phyloP scores from a whole-genome alignment of 2,888 invertebrate genomes.

The Smittia sp. region DNA sequence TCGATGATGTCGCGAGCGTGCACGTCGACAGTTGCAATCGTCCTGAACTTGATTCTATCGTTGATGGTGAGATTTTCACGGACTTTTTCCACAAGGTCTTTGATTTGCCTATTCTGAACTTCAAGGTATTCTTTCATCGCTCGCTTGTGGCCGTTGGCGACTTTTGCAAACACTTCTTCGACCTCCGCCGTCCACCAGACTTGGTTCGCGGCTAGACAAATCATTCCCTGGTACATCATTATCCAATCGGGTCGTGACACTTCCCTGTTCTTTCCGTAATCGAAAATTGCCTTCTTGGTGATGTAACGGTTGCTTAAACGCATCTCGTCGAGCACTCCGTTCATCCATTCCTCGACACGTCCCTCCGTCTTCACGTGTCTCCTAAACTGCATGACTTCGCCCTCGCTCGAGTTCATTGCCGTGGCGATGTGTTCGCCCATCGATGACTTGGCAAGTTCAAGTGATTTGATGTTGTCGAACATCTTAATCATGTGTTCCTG shows the following conservation, averaged over 20 bases:
- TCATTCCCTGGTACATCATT: slow-evolving; percentile 84
- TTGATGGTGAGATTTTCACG: slow-evolving; percentile 71
- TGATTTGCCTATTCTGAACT: slow-evolving; percentile 73
- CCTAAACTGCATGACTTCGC: slow-evolving; percentile 82
- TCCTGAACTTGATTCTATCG: slow-evolving; percentile 83
- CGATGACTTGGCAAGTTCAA: slow-evolving; percentile 66
- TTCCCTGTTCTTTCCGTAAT: slow-evolving; percentile 74
- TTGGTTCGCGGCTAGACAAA: slow-evolving; percentile 78
- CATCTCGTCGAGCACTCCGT: slow-evolving; percentile 79
- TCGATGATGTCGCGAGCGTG: slow-evolving; percentile 90
- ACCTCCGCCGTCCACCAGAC: slow-evolving; percentile 97
- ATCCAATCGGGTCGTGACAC: slow-evolving; percentile 78
- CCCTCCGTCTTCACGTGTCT: slow-evolving; percentile 70
- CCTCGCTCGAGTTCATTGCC: slow-evolving; percentile 85
- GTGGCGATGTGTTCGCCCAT: slow-evolving; percentile 66
- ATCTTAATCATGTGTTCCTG: slow-evolving; percentile 95
- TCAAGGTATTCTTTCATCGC: slow-evolving; percentile 88
- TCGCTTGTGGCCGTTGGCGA: slow-evolving; percentile 69
- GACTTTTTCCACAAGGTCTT: slow-evolving; percentile 73
- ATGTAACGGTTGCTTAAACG: slow-evolving; percentile 75
- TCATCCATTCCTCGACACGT: slow-evolving; percentile 92
- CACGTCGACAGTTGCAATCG: slow-evolving; percentile 86
- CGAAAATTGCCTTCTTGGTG: slow-evolving; percentile 82
- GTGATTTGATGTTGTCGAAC: slow-evolving; percentile 84
- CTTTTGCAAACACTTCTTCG: slow-evolving; percentile 77